Evolutionary conservation across 2,113 vertebrate genomes (phyloP).

Genomic region (Saguinus midas): DNA sequence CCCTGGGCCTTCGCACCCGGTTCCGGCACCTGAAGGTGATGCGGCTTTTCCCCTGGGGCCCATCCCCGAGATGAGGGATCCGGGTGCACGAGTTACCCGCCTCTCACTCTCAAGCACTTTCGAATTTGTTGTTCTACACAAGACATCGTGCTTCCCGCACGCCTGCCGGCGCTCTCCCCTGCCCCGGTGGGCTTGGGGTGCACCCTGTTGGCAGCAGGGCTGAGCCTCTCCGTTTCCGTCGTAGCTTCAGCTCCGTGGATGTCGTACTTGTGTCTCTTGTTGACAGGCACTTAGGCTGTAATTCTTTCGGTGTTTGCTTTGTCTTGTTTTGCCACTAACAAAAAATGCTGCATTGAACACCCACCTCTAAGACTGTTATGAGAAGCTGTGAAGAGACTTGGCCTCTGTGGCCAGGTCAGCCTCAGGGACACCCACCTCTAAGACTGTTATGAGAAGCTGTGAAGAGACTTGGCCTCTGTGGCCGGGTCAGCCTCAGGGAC

Average conservation of each 20-base stretch:
- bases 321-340: not conserved
- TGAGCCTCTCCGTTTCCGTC: not conserved
- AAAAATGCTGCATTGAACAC: not conserved
- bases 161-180: too few species aligned
- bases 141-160: not conserved
- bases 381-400: too few species aligned
- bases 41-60: too few species aligned
- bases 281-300: not conserved
- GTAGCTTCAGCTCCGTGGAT: not conserved
- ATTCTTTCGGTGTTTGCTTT: not conserved
- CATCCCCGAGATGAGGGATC: not conserved
- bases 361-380: not conserved
- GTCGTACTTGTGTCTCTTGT: not conserved
- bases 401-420: not conserved
- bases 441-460: too few species aligned
- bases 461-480: not conserved
- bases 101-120: not conserved
- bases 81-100: not conserved
- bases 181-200: too few species aligned
- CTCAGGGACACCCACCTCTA: not conserved
- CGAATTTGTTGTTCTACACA: not conserved
- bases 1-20: too few species aligned
- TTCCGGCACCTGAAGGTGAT: too few species aligned
- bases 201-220: not conserved
- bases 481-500: not conserved